Percentiles rank a stretch among this genome's conserved stretches.
Conservation (phyloP, 2,888 invertebrate species). For the Yponomeuta sedellus region DNA sequence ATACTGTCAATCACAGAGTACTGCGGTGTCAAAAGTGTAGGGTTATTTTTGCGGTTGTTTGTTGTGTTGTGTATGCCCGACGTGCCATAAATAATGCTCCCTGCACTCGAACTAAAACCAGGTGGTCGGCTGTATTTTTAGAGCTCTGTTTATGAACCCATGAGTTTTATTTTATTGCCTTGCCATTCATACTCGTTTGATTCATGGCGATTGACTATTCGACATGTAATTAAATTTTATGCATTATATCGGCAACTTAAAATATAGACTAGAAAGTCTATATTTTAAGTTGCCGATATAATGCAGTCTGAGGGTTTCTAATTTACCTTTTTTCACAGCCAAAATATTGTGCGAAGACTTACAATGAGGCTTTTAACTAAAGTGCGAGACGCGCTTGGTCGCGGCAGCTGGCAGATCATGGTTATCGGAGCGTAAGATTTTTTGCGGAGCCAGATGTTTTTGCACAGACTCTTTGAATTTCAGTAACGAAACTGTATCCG, state of each 20-base stretch:
- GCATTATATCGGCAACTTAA: neutral
- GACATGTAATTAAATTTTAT: conserved; percentile 3
- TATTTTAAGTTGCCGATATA: conserved; percentile 5
- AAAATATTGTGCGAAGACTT: too few species aligned
- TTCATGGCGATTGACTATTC: conserved; percentile 42
- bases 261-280: too few species aligned
- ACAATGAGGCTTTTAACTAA: conserved; percentile 13
- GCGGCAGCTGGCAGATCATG: conserved; percentile 58
- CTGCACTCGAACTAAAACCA: conserved; percentile 58
- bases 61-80: conserved; percentile 54
- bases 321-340: neutral
- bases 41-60: conserved; percentile 65
- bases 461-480: conserved; percentile 55
- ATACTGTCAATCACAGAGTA: too few species aligned
- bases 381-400: conserved; percentile 20
- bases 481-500: conserved; percentile 55
- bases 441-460: conserved; percentile 54
- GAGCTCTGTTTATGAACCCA: conserved; percentile 57
- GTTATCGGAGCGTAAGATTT: conserved; percentile 63
- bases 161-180: conserved; percentile 55
- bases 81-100: conserved; percentile 60
- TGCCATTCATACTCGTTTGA: conserved; percentile 52
- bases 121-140: conserved; percentile 68
- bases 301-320: neutral
- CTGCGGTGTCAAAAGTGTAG: conserved; percentile 21